Evolutionary conservation across 2,888 invertebrate genomes (phyloP), one percentile per base, ranked within the genome.

Genomic region (Callimorpha dominula): DNA sequence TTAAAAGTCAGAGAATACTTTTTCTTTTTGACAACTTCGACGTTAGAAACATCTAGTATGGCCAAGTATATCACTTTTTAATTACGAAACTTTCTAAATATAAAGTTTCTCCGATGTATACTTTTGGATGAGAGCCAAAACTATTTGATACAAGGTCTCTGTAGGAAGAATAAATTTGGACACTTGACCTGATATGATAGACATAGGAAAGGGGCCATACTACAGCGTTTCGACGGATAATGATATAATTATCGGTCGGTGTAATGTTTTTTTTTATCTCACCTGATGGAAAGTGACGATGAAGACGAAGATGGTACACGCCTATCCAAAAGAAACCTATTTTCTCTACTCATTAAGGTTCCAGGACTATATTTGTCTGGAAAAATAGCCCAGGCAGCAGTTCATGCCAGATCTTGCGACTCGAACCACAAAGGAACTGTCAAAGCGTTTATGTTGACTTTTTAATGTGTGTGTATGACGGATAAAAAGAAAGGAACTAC

Each of bases 61-160:
- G 20, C 42, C 40, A 66, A 62, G 66, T 57, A 68, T 72, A 60
- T 9, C 57, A 57, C 65, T 74, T 76, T 66, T 79, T 83, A 74
- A 84, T 82, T 80, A 76, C 67, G 75, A 76, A 82, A 83, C 43
- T 82, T 69, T 82, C 76, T 82, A 82, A 82, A 79, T 76, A 78
- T 80, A 82, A 71, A 50, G 46, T 65, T 72, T 71, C 64, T 77
- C 74, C 70, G 72, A 65, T 72, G 71, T 65, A 43, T 63, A 62
- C 57, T 74, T 54, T 73, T 83, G 83, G 83, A 80, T 60, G 12
- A 11, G 14, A 3, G 78, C 83, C 83, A 83, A 75, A 65, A 71
- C 67, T 78, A 74, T 72, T 46, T 57, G 70, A 77, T 54, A 74
- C 83, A 83, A 83, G 83, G 83, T 84, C 79, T 62, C 64, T 73